phyloP scores from a whole-genome alignment of 2,113 vertebrate genomes.

The Alethe diademata region DNA sequence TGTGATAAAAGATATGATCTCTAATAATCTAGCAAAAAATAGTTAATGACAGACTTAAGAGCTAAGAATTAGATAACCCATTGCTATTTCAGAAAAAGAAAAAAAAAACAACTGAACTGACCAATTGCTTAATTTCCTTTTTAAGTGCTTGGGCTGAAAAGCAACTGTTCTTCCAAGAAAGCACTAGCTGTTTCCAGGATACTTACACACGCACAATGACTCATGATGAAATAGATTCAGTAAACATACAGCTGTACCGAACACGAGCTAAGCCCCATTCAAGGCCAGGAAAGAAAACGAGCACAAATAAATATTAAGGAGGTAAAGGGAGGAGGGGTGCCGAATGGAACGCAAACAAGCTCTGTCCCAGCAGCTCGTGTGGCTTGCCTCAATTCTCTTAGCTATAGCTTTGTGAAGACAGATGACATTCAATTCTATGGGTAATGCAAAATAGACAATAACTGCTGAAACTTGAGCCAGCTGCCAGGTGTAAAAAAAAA shows the following conservation, averaged over 20 bases:
- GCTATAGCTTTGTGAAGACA: slow-evolving; percentile 87
- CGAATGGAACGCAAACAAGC: slow-evolving; percentile 76
- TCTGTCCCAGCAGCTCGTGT: slow-evolving; percentile 77
- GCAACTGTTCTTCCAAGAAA: slow-evolving; percentile 87
- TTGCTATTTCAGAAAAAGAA: slow-evolving; percentile 72
- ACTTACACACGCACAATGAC: slow-evolving; percentile 88
- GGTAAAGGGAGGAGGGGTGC: slow-evolving; percentile 71
- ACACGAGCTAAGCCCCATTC: slow-evolving; percentile 86
- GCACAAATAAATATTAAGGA: slow-evolving; percentile 92
- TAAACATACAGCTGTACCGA: slow-evolving; percentile 89
- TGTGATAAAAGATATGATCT: slow-evolving; percentile 69
- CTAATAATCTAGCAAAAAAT: slow-evolving; percentile 76
- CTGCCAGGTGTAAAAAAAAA: slow-evolving; percentile 94
- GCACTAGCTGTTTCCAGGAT: slow-evolving; percentile 87
- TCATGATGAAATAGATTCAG: slow-evolving; percentile 87
- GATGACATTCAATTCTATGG: slow-evolving; percentile 88
- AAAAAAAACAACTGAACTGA: slow-evolving; percentile 54
- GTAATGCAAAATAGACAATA: slow-evolving; percentile 88
- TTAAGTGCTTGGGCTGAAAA: slow-evolving; percentile 84
- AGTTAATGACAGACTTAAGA: slow-evolving; percentile 77
- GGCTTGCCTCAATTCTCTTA: slow-evolving; percentile 79
- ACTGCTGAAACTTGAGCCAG: slow-evolving; percentile 95
- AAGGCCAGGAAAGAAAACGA: slow-evolving; percentile 90
- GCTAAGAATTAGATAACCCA: slow-evolving; percentile 74
- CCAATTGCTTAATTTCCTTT: slow-evolving; percentile 85